These are phyloP conservation scores for Anarhynchus alexandrinus DNA, from an alignment of 2,113 vertebrate genomes.

Conservation along the genomic window DNA sequence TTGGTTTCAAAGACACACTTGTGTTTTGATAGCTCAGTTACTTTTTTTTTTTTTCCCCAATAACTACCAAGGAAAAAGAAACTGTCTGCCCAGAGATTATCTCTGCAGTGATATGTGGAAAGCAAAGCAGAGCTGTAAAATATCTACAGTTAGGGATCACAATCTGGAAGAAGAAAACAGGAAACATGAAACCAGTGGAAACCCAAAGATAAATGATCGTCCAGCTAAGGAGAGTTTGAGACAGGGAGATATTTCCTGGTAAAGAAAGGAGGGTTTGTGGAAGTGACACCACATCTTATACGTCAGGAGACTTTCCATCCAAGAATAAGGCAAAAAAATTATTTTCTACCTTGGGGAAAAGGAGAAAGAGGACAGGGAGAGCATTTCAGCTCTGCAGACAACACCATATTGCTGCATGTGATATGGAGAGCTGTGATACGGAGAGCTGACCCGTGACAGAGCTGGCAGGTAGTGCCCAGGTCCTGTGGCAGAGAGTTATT, in stretches of 20 bases:
- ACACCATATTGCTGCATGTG: background rate
- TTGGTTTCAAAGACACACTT: background rate
- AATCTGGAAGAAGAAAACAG: conserved; percentile 61
- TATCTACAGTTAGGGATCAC: conserved; percentile 48
- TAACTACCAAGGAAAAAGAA: conserved; percentile 48
- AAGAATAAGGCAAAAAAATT: background rate
- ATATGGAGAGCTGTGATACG: background rate
- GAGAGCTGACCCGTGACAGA: background rate
- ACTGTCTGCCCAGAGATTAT: conserved; percentile 55
- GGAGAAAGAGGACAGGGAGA: background rate
- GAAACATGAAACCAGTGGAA: conserved; percentile 54
- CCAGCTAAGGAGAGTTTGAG: background rate
- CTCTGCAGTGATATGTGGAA: conserved; percentile 52
- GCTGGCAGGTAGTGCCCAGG: background rate
- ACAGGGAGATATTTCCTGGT: conserved; percentile 44
- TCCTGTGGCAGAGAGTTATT: background rate
- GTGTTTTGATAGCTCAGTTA: background rate
- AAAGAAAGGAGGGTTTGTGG: background rate
- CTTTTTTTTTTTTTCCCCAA: background rate
- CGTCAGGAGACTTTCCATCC: background rate
- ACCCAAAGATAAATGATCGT: conserved; percentile 35
- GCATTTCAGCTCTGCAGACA: background rate
- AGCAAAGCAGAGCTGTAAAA: conserved; percentile 60
- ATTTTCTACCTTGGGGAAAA: background rate
- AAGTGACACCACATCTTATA: conserved; percentile 16